Evolutionary conservation across 2,113 vertebrate species (phyloP).

Genomic region (Gallinago media): DNA sequence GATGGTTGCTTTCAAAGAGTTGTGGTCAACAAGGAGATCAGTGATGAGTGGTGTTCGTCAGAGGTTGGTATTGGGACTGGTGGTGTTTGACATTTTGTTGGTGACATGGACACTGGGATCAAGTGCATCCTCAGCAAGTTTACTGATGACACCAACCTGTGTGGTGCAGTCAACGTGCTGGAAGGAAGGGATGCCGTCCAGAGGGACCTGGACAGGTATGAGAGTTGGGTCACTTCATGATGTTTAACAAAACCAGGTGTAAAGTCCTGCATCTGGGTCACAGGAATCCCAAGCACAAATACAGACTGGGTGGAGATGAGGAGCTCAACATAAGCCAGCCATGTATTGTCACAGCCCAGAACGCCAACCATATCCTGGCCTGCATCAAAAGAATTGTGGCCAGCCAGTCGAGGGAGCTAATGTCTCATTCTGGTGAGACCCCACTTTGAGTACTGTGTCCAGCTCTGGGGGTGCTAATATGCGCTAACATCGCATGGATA

Average conservation of each 20-base stretch:
- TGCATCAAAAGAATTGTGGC: no score
- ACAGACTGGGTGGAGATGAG: neutral
- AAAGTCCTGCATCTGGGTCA: neutral
- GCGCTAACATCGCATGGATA: no score
- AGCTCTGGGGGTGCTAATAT: no score
- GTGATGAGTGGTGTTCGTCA: neutral
- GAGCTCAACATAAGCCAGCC: neutral
- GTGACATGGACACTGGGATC: neutral
- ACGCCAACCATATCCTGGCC: no score
- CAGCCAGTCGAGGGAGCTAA: no score
- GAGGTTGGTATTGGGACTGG: neutral
- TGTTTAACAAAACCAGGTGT: neutral
- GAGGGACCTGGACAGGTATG: neutral
- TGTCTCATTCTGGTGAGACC: no score
- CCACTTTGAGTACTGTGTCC: no score
- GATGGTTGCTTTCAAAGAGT: neutral
- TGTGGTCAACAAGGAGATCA: neutral
- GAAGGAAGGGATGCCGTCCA: neutral
- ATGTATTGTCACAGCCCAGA: no score
- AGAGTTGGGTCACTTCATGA: neutral
- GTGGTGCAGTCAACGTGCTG: neutral
- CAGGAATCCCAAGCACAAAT: neutral
- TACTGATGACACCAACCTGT: neutral
- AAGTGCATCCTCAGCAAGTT: neutral
- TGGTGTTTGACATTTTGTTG: neutral